Base-by-base conservation (phyloP, 30 jellyfish, hydroid and myxozoan genomes). In the Aurelia sp. region DNA sequence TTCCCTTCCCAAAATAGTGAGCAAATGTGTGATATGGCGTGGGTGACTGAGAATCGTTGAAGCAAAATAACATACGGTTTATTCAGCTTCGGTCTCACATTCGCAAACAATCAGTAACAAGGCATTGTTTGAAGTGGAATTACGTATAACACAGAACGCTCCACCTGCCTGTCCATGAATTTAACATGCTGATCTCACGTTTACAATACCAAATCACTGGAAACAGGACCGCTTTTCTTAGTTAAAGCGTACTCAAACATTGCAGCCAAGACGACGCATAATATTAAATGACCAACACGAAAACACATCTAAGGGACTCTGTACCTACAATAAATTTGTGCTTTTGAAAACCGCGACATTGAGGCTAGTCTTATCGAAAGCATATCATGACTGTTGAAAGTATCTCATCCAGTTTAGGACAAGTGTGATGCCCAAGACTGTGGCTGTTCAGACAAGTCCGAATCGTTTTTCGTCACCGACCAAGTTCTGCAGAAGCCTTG, bases 391-490 rank as follows among this genome's bases (percentile, higher is more conserved):
- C 68, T 48, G 74, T 47, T 47, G 23, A 30, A 27, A 66, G 17
- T 65, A 18, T 20, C 53, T 72, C 20, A 48, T 21, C 69, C 53
- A 69, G 90, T 57, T 62, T 66, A 79, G 90, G 90, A 48, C 73
- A 37, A 61, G 66, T 47, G 91, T 60, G 91, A 81, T 87, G 96
- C 87, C 84, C 27, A 87, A 73, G 69, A 44, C 96, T 8, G 91
- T 87, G 19, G 96, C 91, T 30, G 96, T 87, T n/a, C 96, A 87
- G 78, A 87, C 96, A 52, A 87, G 96, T 66, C 96, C 96, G 15
- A 60, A 59, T 55, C 78, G 55, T 61, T 63, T 73, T 20, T 51
- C 82, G 40, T 55, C 94, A 23, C 86, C 72, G 63, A 65, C 84
- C 2, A 13, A 72, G 15, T 23, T 41, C 62, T 27, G 60, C 73